Conservation (phyloP, 2,797 vertebrate genomes). For the Sphenodon punctatus region DNA sequence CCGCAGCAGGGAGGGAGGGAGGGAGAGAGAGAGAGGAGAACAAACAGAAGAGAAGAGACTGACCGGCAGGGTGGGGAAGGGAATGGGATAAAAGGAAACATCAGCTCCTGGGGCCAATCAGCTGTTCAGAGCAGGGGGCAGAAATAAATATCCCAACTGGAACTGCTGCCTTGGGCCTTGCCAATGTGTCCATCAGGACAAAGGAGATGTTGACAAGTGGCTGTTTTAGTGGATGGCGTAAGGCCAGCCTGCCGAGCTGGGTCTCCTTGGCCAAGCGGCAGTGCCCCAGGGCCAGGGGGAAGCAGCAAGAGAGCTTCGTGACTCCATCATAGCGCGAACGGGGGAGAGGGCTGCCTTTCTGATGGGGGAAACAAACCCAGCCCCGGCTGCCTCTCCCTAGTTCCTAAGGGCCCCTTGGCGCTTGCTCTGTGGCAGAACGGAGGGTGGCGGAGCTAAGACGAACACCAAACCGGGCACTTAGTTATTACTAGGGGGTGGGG, state of each 20-base stretch:
- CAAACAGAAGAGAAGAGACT: background rate
- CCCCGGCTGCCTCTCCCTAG: no score
- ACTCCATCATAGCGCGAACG: background rate
- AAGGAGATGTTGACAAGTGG: slow-evolving; percentile 69
- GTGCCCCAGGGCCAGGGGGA: background rate
- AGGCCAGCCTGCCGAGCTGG: slow-evolving; percentile 28
- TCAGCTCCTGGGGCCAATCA: background rate
- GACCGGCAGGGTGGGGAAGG: background rate
- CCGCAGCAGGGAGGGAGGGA: background rate
- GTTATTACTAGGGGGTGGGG: no score
- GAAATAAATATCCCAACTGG: slow-evolving; percentile 45
- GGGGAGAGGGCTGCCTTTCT: background rate
- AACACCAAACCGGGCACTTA: no score
- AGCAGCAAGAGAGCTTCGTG: background rate
- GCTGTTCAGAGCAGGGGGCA: background rate
- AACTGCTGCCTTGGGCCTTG: background rate
- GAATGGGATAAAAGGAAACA: background rate
- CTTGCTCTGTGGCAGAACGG: no score
- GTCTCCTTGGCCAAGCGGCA: slow-evolving; percentile 18
- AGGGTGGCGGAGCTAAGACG: no score
- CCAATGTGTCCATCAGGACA: slow-evolving; percentile 29
- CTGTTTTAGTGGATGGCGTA: slow-evolving; percentile 57
- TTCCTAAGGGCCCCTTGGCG: no score
- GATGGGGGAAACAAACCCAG: no score
- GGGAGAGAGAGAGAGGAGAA: background rate